Evolutionary conservation across 2,797 vertebrate species (phyloP).

Genomic region (Taeniopygia guttata): DNA sequence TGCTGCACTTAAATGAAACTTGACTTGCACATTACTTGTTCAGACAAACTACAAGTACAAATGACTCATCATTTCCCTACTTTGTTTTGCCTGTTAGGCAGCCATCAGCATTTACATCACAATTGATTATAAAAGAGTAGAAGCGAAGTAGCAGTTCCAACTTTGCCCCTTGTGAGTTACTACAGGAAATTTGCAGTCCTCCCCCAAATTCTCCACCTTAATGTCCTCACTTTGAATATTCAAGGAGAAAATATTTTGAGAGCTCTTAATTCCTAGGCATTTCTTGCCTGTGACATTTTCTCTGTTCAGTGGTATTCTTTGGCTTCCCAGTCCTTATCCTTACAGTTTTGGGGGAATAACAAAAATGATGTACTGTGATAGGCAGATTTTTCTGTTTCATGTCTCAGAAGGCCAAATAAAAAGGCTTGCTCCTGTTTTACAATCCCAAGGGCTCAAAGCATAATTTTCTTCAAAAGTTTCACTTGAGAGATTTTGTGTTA

Average conservation of each 20-base stretch:
- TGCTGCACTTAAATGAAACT: slow-evolving; percentile 57
- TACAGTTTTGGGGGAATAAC: background rate
- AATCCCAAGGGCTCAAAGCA: background rate
- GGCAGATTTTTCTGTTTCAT: background rate
- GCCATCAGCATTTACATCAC: slow-evolving; percentile 70
- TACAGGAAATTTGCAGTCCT: slow-evolving; percentile 2
- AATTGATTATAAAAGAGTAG: slow-evolving; percentile 64
- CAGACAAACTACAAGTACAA: slow-evolving; percentile 55
- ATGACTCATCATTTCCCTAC: slow-evolving; percentile 68
- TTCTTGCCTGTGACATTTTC: background rate
- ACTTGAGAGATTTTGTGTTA: background rate
- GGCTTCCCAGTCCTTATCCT: background rate
- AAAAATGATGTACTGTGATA: background rate
- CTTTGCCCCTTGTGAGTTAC: slow-evolving; percentile 26
- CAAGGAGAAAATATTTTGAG: background rate
- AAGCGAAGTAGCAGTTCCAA: slow-evolving; percentile 12
- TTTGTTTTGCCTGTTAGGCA: slow-evolving; percentile 69
- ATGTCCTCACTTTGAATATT: background rate
- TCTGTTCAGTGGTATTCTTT: background rate
- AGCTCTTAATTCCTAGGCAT: background rate
- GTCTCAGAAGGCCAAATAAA: background rate
- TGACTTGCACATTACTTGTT: slow-evolving; percentile 58
- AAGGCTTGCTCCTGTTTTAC: background rate
- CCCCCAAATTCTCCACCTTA: background rate
- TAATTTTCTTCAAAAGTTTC: background rate